These are phyloP conservation scores for Periophthalmodon schlosseri DNA, from an alignment of 2,113 vertebrate genomes.

Conservation along the genomic window DNA sequence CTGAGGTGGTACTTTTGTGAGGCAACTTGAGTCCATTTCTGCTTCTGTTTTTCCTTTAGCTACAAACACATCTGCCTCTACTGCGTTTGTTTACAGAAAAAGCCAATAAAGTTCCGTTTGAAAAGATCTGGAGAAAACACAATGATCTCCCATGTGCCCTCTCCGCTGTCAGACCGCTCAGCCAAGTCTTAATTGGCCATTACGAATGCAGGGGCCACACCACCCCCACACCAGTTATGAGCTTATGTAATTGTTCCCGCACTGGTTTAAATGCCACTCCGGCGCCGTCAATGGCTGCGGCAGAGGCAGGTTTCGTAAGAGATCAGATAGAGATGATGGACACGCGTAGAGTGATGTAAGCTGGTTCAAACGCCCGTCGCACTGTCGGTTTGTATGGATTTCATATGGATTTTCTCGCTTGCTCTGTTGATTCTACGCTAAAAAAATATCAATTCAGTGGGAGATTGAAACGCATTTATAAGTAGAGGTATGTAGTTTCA, in stretches of 20 bases:
- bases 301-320: slow-evolving; percentile 19
- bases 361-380: background rate
- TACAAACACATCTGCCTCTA: background rate
- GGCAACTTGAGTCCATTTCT: background rate
- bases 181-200: slow-evolving; percentile 23
- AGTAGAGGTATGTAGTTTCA: background rate
- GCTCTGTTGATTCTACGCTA: background rate
- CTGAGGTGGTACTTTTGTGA: too few species aligned
- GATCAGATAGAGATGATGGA: slow-evolving; percentile 21
- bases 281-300: background rate
- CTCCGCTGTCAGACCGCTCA: slow-evolving; percentile 1
- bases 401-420: background rate
- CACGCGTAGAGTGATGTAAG: slow-evolving; percentile 20
- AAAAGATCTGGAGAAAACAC: slow-evolving; percentile 32
- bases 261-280: slow-evolving; percentile 22
- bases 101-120: slow-evolving; percentile 22
- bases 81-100: background rate
- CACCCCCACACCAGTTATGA: slow-evolving; percentile 12
- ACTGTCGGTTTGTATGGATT: background rate
- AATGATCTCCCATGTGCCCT: slow-evolving; percentile 25
- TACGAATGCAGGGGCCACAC: slow-evolving; percentile 21
- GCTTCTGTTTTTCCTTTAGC: background rate
- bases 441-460: background rate
- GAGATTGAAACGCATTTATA: background rate
- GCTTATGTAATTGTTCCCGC: slow-evolving; percentile 45